Evolutionary conservation across 1,140 invertebrate species (phyloP).

Genomic region (Lepidurus arcticus): DNA sequence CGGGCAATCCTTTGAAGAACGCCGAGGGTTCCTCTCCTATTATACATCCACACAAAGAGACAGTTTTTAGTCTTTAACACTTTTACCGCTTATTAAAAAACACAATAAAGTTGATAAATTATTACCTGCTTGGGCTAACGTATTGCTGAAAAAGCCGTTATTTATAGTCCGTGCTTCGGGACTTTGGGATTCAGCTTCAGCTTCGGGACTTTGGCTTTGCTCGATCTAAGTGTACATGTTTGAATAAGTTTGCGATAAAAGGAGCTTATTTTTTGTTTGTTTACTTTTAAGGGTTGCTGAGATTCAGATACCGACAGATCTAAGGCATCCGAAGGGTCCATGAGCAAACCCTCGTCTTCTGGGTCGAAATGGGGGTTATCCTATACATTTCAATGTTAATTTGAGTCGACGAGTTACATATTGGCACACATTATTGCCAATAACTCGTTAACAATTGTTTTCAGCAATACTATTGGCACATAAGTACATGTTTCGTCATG

Average conservation of each 20-base stretch:
- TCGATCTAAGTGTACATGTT: neutral
- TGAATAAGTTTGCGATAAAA: too few relatives aligned
- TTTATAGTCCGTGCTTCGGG: neutral
- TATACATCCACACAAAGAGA: neutral
- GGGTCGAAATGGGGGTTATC: neutral
- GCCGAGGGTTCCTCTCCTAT: constrained; percentile 23
- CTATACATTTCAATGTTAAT: neutral
- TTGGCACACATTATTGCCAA: too few relatives aligned
- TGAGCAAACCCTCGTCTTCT: neutral
- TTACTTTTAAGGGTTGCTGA: neutral
- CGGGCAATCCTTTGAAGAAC: constrained; percentile 28
- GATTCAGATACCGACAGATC: neutral
- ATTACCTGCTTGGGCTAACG: constrained; percentile 9
- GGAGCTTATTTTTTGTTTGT: too few relatives aligned
- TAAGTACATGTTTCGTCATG: too few relatives aligned
- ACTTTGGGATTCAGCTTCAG: neutral
- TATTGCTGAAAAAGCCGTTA: neutral
- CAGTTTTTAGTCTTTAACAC: neutral
- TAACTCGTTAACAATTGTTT: too few relatives aligned
- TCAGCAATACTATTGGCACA: too few relatives aligned
- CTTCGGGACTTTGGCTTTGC: neutral
- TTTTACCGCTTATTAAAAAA: neutral
- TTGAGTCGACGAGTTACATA: neutral
- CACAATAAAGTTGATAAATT: neutral
- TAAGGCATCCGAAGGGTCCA: neutral